These are phyloP conservation scores for Troilus luridus DNA, from an alignment of 2,888 invertebrate genomes.

Conservation along the genomic window DNA sequence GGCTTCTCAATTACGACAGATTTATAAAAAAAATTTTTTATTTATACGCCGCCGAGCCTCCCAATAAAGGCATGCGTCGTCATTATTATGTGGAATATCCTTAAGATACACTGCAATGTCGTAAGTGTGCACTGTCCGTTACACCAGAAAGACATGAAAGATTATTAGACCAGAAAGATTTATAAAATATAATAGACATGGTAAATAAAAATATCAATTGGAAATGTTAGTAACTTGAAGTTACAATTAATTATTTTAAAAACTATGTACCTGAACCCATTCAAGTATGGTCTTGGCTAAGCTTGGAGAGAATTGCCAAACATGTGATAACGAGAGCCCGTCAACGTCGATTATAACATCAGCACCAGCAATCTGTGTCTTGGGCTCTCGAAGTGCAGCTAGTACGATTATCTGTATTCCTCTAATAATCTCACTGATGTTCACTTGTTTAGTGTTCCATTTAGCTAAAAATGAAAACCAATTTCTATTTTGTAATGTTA, in stretches of 20 bases:
- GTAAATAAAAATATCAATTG: background rate
- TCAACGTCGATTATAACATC: slow-evolving; percentile 90
- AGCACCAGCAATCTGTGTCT: slow-evolving; percentile 79
- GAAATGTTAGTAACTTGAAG: background rate
- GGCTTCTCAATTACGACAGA: too few relatives aligned
- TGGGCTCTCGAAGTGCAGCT: slow-evolving; percentile 86
- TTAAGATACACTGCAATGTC: too few relatives aligned
- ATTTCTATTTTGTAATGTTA: background rate
- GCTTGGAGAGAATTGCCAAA: slow-evolving; percentile 88
- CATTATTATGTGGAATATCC: too few relatives aligned
- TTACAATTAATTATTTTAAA: background rate
- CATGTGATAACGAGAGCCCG: slow-evolving; percentile 84
- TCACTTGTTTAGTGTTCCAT: slow-evolving; percentile 87
- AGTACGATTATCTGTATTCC: slow-evolving; percentile 86
- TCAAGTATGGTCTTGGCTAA: slow-evolving; percentile 89
- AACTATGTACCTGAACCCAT: slow-evolving; percentile 79
- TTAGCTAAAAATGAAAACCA: slow-evolving; percentile 73
- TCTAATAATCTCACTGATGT: slow-evolving; percentile 86
- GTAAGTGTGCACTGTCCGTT: too few relatives aligned
- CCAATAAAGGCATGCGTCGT: too few relatives aligned
- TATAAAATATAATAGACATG: too few relatives aligned
- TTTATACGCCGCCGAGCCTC: too few relatives aligned
- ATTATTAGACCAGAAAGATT: too few relatives aligned
- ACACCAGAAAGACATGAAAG: too few relatives aligned
- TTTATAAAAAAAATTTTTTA: too few relatives aligned